phyloP scores from a whole-genome alignment of 2,113 vertebrate genomes.

The Cottus gobio region DNA sequence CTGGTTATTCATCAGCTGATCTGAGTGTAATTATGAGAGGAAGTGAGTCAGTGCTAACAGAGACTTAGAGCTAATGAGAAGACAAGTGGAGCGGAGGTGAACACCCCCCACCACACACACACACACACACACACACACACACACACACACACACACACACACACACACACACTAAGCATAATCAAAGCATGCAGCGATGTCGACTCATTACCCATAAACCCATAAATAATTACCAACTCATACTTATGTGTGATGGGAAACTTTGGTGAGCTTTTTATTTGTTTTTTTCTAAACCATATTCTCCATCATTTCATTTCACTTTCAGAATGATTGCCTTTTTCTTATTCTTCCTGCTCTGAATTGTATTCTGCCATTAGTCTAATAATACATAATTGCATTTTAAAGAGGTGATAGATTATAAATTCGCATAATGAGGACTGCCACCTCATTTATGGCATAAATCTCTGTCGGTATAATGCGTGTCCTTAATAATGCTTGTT shows the following conservation, averaged over 20 bases:
- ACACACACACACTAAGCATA: constrained; percentile 8
- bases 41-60: constrained; percentile 63
- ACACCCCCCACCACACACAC: neutral
- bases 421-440: constrained; percentile 74
- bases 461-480: constrained; percentile 80
- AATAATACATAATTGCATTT: constrained; percentile 84
- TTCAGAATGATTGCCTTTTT: constrained; percentile 59
- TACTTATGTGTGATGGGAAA: constrained; percentile 64
- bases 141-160: too few relatives aligned
- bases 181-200: constrained; percentile 58
- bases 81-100: constrained; percentile 59
- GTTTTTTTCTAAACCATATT: constrained; percentile 21
- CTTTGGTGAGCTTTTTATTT: constrained; percentile 44
- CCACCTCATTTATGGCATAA: constrained; percentile 79
- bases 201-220: constrained; percentile 60
- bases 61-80: constrained; percentile 70
- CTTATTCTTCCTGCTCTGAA: constrained; percentile 44
- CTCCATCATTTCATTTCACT: constrained; percentile 68
- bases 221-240: constrained; percentile 63
- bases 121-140: too few relatives aligned
- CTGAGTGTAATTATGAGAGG: constrained; percentile 51
- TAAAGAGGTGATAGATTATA: constrained; percentile 84
- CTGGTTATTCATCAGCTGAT: constrained; percentile 44
- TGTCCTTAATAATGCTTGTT: constrained; percentile 78
- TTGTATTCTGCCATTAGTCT: constrained; percentile 78